A percentile compares a stretch with the other conserved stretches of the same genome.
phyloP scores from a whole-genome alignment of 2,113 vertebrate species.

The Fregata magnificens region DNA sequence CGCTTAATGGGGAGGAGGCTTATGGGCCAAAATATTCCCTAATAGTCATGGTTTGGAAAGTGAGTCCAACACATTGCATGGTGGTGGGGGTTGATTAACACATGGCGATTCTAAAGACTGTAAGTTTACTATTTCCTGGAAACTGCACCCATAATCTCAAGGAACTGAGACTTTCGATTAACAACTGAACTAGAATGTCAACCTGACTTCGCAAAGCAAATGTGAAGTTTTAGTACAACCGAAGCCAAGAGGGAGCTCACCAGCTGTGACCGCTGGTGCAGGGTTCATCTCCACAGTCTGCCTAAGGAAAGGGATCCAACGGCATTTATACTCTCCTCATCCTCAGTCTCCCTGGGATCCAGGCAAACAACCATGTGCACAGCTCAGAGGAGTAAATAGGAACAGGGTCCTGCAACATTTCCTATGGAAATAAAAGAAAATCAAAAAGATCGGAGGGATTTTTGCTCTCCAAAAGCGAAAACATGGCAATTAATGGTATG shows the following conservation, averaged over 20 bases:
- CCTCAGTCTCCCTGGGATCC: neutral
- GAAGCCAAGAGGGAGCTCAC: neutral
- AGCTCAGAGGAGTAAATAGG: neutral
- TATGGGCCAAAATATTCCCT: neutral
- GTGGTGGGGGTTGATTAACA: neutral
- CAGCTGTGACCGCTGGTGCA: accelerated
- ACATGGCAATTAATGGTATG: neutral
- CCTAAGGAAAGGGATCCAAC: neutral
- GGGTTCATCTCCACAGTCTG: neutral
- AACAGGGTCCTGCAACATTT: neutral
- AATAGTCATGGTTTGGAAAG: neutral
- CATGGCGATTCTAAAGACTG: neutral
- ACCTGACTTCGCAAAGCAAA: neutral
- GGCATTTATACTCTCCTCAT: neutral
- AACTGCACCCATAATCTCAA: neutral
- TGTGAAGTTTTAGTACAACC: neutral
- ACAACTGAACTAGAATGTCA: neutral
- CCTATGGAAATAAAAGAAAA: neutral
- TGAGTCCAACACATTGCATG: neutral
- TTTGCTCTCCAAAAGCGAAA: neutral
- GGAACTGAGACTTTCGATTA: neutral
- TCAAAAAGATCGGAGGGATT: neutral
- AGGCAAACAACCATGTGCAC: neutral
- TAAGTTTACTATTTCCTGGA: neutral
- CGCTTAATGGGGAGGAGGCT: neutral